Evolutionary conservation across 30 jellyfish, hydroid and myxozoan genomes (phyloP).

Genomic region (Pseudorhiza aurosa): DNA sequence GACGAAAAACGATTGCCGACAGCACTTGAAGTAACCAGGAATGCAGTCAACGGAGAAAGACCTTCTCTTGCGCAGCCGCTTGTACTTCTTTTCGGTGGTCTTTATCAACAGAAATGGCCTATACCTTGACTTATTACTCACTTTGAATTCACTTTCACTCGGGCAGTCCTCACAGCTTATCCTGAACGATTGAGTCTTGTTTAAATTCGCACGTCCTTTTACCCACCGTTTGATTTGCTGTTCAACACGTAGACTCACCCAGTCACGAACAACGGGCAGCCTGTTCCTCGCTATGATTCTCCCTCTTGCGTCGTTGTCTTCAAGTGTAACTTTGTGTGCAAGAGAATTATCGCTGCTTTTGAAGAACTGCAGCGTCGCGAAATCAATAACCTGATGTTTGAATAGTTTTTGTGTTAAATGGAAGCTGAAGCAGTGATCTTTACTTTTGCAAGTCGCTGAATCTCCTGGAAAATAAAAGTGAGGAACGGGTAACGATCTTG

Average conservation of each 20-base stretch:
- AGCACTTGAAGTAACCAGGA: constrained; percentile 71
- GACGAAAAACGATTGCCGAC: constrained; percentile 69
- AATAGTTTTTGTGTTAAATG: constrained; percentile 36
- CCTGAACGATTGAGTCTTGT: constrained; percentile 4
- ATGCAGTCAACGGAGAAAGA: constrained; percentile 64
- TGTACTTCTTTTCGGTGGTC: constrained; percentile 18
- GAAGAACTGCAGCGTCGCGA: constrained; percentile 57
- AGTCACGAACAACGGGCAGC: constrained; percentile 38
- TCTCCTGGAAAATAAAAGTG: constrained; percentile 28
- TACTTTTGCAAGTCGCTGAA: background rate
- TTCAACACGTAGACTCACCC: constrained; percentile 56
- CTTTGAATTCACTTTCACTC: background rate
- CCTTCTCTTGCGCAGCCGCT: constrained; percentile 47
- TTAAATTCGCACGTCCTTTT: background rate
- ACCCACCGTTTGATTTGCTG: constrained; percentile 35
- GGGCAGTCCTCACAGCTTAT: constrained; percentile 52
- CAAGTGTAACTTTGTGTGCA: constrained; percentile 45
- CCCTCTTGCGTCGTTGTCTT: constrained; percentile 3
- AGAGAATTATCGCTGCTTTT: constrained; percentile 5
- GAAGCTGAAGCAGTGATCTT: constrained; percentile 50
- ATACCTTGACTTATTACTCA: constrained; percentile 60
- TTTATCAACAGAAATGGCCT: constrained; percentile 70
- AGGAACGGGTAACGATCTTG: too few species aligned
- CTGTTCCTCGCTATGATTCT: constrained; percentile 10
- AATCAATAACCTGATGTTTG: constrained; percentile 38